Percentiles rank a stretch among this genome's conserved stretches.
These are phyloP conservation scores for Chironex yamaguchii DNA, from an alignment of 30 jellyfish, hydroid and myxozoan genomes.

Conservation along the genomic window DNA sequence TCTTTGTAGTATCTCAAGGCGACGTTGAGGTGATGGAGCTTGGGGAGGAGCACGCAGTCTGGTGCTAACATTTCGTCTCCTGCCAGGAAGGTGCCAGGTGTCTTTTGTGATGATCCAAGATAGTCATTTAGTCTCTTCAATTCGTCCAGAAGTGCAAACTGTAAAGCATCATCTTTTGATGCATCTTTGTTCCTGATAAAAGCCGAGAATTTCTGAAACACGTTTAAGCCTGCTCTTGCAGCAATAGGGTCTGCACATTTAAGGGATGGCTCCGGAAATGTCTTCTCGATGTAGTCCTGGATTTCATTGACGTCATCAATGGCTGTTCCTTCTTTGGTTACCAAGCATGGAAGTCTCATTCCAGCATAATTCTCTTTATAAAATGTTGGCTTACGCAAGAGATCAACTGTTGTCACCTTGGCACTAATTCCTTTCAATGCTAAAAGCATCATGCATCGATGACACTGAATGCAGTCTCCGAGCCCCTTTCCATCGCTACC, in stretches of 20 bases:
- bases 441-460: constrained; percentile 93
- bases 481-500: constrained; percentile 98
- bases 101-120: constrained; percentile 76
- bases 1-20: constrained; percentile 84
- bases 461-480: constrained; percentile 98
- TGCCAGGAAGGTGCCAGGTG: constrained; percentile 88
- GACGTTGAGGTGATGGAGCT: constrained; percentile 81
- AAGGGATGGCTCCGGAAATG: constrained; percentile 92
- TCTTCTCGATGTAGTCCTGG: constrained; percentile 84
- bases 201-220: constrained; percentile 95
- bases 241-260: constrained; percentile 84
- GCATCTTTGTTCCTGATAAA: constrained; percentile 87
- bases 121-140: constrained; percentile 71
- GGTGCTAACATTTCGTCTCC: constrained; percentile 92
- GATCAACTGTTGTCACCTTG: constrained; percentile 95
- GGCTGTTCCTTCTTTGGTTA: constrained; percentile 63
- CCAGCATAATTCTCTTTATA: constrained; percentile 92
- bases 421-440: constrained; percentile 98
- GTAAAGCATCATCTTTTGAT: constrained; percentile 70
- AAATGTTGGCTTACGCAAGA: constrained; percentile 90
- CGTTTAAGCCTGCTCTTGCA: constrained; percentile 83
- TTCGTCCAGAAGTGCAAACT: constrained; percentile 78
- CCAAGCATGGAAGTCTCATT: constrained; percentile 91
- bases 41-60: constrained; percentile 92
- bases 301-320: constrained; percentile 95